phyloP scores from a whole-genome alignment of 2,113 vertebrate genomes.

The Eidolon helvum region DNA sequence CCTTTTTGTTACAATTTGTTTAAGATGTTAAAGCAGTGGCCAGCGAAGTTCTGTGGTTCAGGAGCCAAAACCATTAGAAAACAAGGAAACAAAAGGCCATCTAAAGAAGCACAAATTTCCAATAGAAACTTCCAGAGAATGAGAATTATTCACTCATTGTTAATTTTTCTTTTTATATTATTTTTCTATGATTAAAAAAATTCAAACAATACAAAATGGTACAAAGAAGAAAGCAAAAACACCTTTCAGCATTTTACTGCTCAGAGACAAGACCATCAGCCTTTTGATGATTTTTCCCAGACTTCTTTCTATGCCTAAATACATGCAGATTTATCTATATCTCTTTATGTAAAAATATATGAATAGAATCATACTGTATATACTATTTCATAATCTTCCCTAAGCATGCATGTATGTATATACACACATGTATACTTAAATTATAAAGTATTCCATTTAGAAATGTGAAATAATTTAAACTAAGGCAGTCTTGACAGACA shows the following conservation, averaged over 20 bases:
- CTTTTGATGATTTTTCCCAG: background rate
- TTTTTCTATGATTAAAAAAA: conserved; percentile 16
- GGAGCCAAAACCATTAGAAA: background rate
- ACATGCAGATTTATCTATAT: background rate
- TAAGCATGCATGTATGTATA: background rate
- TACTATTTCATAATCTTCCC: background rate
- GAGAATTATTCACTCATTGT: background rate
- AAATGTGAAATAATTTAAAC: background rate
- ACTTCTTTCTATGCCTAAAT: background rate
- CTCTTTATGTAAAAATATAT: background rate
- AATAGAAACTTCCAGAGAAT: background rate
- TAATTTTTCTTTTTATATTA: background rate
- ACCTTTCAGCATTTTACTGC: background rate
- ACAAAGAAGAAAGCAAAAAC: background rate
- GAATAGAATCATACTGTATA: background rate
- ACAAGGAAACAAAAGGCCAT: background rate
- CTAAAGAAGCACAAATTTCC: background rate
- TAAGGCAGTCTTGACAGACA: background rate
- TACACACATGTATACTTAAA: background rate
- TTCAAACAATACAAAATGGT: background rate
- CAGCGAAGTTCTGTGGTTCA: background rate
- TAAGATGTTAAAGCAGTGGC: background rate
- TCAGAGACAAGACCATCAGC: background rate
- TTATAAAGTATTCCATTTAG: background rate
- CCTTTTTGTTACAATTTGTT: background rate